Evolutionary conservation across 2,113 vertebrate species (phyloP).

Genomic region (Gymnogyps californianus): DNA sequence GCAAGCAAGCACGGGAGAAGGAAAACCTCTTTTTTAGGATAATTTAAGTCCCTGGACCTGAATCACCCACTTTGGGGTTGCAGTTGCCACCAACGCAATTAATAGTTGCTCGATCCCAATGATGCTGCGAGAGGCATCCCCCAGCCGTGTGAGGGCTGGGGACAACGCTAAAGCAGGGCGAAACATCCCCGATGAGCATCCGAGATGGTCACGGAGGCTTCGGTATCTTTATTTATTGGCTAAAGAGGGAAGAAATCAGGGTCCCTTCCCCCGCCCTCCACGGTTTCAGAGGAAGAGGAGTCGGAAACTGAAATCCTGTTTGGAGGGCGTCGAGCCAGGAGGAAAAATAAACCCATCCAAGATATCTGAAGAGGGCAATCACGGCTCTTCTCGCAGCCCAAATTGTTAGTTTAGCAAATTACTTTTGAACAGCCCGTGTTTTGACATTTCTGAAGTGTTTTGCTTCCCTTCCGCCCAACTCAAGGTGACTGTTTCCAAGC

Average conservation of each 20-base stretch:
- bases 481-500: neutral
- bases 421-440: neutral
- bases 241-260: neutral
- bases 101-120: fast-evolving
- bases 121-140: neutral
- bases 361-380: conserved; percentile 37
- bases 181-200: neutral
- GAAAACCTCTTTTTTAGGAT: neutral
- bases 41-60: neutral
- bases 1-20: neutral
- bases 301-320: neutral
- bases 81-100: neutral
- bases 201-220: fast-evolving
- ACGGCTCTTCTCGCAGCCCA: neutral
- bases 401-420: conserved; percentile 39
- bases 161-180: neutral
- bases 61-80: too few species aligned
- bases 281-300: neutral
- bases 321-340: neutral
- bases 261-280: neutral
- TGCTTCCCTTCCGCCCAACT: neutral
- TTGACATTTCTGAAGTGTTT: conserved; percentile 29
- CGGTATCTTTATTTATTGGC: neutral
- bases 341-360: conserved; percentile 28
- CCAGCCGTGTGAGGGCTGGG: fast-evolving